A percentile compares a stretch with the other conserved stretches of the same genome.
Evolutionary conservation across 2,888 invertebrate species (phyloP).

Genomic region (Dione vanillae): DNA sequence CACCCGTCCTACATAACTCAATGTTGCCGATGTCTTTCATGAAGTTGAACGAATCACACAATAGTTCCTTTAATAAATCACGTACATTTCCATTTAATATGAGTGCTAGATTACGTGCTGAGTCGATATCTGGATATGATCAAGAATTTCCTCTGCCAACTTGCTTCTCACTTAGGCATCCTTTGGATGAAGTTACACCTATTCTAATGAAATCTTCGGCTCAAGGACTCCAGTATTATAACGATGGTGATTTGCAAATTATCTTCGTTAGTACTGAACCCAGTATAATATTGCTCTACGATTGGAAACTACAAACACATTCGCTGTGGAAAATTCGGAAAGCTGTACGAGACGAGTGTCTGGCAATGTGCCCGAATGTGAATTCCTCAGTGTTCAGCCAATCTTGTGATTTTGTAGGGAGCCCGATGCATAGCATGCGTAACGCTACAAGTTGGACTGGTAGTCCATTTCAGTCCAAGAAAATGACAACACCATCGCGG

Average conservation of each 20-base stretch:
- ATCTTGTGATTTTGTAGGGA: conserved; percentile 71
- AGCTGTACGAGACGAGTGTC: conserved; percentile 89
- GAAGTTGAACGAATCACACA: conserved; percentile 72
- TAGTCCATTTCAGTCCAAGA: conserved; percentile 73
- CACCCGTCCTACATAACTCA: conserved; percentile 65
- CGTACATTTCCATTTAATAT: conserved; percentile 65
- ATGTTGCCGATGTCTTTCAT: conserved; percentile 65
- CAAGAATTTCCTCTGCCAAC: conserved; percentile 87
- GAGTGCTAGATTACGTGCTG: conserved; percentile 70
- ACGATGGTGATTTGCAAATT: conserved; percentile 87
- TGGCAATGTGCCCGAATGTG: conserved; percentile 83
- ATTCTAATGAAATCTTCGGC: conserved; percentile 88
- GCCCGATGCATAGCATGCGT: conserved; percentile 69
- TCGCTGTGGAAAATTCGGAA: conserved; percentile 92
- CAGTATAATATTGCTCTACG: conserved; percentile 92
- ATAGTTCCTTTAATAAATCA: conserved; percentile 67
- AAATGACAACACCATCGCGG: conserved; percentile 63
- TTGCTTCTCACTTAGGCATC: conserved; percentile 94
- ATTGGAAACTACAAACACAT: conserved; percentile 90
- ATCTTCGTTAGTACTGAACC: conserved; percentile 91
- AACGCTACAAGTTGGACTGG: conserved; percentile 70
- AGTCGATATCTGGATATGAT: conserved; percentile 69
- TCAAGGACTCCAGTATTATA: conserved; percentile 84
- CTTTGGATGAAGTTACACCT: conserved; percentile 95
- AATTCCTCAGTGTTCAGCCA: conserved; percentile 75